Evolutionary conservation across 2,113 vertebrate genomes (phyloP), one percentile per base, ranked within the genome.

Genomic region (Macrotis lagotis): DNA sequence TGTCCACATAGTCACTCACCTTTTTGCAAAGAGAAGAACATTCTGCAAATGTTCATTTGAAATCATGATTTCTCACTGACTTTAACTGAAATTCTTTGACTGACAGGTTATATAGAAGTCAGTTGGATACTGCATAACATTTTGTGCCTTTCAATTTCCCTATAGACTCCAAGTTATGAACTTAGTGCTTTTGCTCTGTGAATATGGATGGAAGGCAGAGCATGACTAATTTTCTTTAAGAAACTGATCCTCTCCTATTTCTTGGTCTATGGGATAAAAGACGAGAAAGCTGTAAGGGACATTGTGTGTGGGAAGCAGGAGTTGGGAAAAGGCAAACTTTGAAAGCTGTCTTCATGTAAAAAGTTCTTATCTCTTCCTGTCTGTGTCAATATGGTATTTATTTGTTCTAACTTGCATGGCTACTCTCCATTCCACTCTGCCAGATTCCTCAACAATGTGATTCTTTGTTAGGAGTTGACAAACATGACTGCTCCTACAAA

Each of bases 301-400:
- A 83, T 8, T 83, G 16, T 51, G 51, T 22, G 16, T 31, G 25
- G 91, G 44, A 14, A 50, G 3, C 10, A 49, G 48, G 14, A 12
- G 25, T 24, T 8, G 55, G 50, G n/a, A 8, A n/a, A 24, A 26
- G 0, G 26, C 8, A 28, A 0, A 51, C n/a, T 83, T 83, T 51
- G 37, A 48, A 10, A 14, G 28, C 9, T 48, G 6, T 22, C 66
- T 44, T 83, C 66, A 0, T 25, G 74, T 8, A 4, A 31, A 74
- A 28, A 0, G 0, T 1, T 8, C 28, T 16, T 3, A 9, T 31
- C 22, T 3, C 9, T 66, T 74, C 0, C 12, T 44, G 6, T 74
- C 44, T 4, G 44, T 16, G 24, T 49, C 66, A 83, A 48, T 25
- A 12, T 44, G 7, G 0, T 66, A 11, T 49, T 9, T 37, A 10